Evolutionary conservation across 2,113 vertebrate genomes (phyloP).

Genomic region (Platichthys stellatus): DNA sequence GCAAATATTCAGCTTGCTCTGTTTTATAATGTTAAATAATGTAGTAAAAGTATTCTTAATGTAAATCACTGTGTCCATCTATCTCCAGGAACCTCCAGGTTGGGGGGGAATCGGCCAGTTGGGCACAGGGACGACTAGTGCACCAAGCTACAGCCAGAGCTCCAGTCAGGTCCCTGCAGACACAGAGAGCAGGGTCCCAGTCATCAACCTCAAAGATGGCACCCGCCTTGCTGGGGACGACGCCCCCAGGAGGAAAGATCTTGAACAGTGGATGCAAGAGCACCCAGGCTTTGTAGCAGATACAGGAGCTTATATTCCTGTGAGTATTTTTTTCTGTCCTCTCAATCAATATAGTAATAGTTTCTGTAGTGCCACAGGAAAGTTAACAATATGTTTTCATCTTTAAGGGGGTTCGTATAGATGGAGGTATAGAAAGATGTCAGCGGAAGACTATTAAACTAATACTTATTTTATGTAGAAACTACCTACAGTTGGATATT

Average conservation of each 20-base stretch:
- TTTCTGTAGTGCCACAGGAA: too few species aligned
- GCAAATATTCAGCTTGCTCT: not conserved
- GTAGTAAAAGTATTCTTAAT: not conserved
- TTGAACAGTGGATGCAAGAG: conserved; percentile 94
- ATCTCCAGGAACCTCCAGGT: conserved; percentile 83
- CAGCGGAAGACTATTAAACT: too few species aligned
- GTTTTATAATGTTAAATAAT: not conserved
- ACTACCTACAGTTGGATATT: not conserved
- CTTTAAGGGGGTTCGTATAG: too few species aligned
- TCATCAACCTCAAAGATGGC: conserved; percentile 97
- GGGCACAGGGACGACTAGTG: conserved; percentile 77
- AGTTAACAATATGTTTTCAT: too few species aligned
- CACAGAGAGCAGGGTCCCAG: conserved; percentile 91
- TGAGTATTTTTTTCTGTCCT: conserved; percentile 71
- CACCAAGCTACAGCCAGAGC: conserved; percentile 71
- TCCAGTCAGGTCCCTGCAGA: conserved; percentile 83
- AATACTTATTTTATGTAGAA: too few species aligned
- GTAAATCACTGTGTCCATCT: not conserved
- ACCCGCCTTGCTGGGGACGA: conserved; percentile 97
- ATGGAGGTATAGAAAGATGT: too few species aligned
- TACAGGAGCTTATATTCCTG: conserved; percentile 94
- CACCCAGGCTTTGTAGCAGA: conserved; percentile 97
- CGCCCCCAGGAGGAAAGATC: conserved; percentile 92
- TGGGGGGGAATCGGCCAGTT: conserved; percentile 87
- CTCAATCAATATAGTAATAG: too few species aligned